Evolutionary conservation across 1,140 invertebrate genomes (phyloP), one percentile per base, ranked within the genome.

Genomic region (Phortica variegata): DNA sequence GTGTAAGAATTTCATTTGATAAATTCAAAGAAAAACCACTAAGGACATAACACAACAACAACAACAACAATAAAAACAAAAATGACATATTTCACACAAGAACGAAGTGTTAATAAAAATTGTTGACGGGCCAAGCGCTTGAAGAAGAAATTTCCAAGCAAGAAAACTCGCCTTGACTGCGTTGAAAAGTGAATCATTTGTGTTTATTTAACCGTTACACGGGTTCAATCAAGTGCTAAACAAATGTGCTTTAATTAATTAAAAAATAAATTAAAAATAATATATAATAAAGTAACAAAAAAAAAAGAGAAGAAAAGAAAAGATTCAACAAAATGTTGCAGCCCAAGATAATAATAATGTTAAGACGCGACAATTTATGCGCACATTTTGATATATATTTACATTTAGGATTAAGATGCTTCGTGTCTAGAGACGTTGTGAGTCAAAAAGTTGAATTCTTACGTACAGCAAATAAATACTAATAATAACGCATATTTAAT

Each of bases 371-470:
- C 20, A 48, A 37, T 26, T 47, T 60, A 49, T 59, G 63, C 63
- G 63, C 49, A 60, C 58, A 45, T 63, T 60, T 60, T 68, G 54
- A 59, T 61, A 58, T 58, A 55, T 43, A 54, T 52, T 68, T 68
- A 53, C 60, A 55, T 49, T 56, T 68, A 68, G 60, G 63, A 60
- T 68, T 68, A 69, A 69, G 56, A 51, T 68, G 63, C 63, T 69
- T 60, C 68, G 63, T 71, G 60, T 52, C 66, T 58, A 63, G 62
- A 71, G 66, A 71, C 66, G 68, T 50, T 63, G 66, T 71, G 66
- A 71, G 66, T 71, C 42, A 50, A 47, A 46, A 16, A 9, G 10
- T 12, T 32, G 15, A 36, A 36, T 36, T 36, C 16, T 36, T 13
- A 46, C 37, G 26, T 37, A 45, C 19, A 45, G 8, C 23, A 19